Evolutionary conservation across 2,113 vertebrate genomes (phyloP).

Genomic region (Cinclus cinclus): DNA sequence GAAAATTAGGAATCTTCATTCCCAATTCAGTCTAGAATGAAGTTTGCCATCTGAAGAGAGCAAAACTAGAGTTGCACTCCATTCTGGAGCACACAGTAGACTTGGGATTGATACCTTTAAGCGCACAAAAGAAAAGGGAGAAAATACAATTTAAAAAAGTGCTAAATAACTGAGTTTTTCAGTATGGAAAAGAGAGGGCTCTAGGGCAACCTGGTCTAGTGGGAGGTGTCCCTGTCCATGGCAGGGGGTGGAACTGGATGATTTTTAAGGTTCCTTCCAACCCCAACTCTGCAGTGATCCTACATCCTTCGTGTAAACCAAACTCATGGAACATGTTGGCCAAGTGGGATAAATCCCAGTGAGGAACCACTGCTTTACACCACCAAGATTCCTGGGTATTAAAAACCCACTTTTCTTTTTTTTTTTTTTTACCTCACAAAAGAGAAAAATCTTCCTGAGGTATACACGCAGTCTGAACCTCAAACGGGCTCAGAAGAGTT

Average conservation of each 20-base stretch:
- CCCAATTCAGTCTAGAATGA: background rate
- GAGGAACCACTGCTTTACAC: background rate
- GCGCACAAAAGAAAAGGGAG: background rate
- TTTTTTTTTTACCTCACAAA: background rate
- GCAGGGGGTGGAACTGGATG: background rate
- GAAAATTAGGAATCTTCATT: background rate
- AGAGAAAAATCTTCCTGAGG: background rate
- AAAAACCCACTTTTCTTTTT: fast-evolving
- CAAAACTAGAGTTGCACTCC: background rate
- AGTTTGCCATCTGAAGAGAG: background rate
- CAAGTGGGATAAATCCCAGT: background rate
- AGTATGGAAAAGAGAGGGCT: background rate
- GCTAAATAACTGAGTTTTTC: background rate
- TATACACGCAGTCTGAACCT: background rate
- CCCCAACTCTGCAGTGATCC: background rate
- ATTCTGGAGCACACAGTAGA: background rate
- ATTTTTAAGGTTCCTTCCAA: background rate
- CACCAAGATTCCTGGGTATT: no score
- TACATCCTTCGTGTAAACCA: background rate
- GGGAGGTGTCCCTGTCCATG: background rate
- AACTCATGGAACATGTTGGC: background rate
- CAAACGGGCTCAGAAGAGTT: background rate
- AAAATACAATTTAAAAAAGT: background rate
- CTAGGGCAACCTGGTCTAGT: fast-evolving
- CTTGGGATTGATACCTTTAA: background rate